Percentiles rank a stretch among this genome's conserved stretches.
phyloP scores from a whole-genome alignment of 92 coral and sea anemone species.

The Desmophyllum pertusum region DNA sequence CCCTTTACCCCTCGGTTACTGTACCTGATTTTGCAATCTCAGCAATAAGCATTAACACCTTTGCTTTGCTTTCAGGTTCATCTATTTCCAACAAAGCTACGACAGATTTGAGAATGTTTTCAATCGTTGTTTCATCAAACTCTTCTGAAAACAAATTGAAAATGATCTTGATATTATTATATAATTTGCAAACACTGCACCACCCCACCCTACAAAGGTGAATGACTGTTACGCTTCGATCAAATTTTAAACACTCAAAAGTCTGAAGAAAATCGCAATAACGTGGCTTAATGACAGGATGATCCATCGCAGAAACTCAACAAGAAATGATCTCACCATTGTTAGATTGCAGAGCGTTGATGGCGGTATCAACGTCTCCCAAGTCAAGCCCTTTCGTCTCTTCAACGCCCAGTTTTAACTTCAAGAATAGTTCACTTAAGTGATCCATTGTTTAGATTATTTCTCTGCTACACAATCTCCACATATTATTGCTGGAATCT shows the following conservation, averaged over 20 bases:
- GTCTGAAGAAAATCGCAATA: not conserved
- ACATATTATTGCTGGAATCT: not conserved
- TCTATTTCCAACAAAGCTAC: slow-evolving; percentile 16
- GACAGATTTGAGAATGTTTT: slow-evolving; percentile 38
- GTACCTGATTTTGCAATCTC: slow-evolving; percentile 85
- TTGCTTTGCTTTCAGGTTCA: slow-evolving; percentile 44
- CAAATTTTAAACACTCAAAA: not conserved
- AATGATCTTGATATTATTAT: no score
- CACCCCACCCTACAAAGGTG: slow-evolving; percentile 8
- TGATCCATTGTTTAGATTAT: slow-evolving; percentile 2
- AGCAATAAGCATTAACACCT: slow-evolving; percentile 63
- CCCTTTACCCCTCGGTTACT: not conserved
- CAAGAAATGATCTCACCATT: slow-evolving; percentile 9
- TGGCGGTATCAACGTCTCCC: slow-evolving; percentile 19
- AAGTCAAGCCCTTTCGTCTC: slow-evolving; percentile 14
- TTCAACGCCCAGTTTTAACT: slow-evolving; percentile 22
- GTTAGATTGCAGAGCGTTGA: slow-evolving; percentile 11
- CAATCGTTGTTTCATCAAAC: slow-evolving; percentile 57
- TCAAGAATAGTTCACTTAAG: slow-evolving; percentile 24
- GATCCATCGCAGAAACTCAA: not conserved
- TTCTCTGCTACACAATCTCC: not conserved
- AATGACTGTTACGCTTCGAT: not conserved
- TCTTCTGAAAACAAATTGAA: slow-evolving; percentile 33
- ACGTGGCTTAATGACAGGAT: not conserved
- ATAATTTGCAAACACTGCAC: not conserved